These are phyloP conservation scores for Styela plicata DNA, from an alignment of 23 tunicate species.

Conservation along the genomic window DNA sequence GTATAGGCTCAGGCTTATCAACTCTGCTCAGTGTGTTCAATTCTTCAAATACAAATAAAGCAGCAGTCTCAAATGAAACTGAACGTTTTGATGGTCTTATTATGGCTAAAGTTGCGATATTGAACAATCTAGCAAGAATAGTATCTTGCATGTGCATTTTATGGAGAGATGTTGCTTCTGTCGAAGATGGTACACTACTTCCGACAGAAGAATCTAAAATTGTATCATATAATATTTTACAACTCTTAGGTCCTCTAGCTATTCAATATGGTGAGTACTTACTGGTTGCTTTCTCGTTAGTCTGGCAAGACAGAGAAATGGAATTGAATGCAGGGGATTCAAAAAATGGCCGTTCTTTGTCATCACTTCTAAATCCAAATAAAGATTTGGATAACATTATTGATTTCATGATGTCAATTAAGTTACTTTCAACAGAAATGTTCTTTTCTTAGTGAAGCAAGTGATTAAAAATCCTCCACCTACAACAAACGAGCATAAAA, in stretches of 20 bases:
- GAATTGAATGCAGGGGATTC: neutral
- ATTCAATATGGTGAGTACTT: conserved; percentile 86
- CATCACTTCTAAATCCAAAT: conserved; percentile 8
- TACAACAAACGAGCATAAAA: neutral
- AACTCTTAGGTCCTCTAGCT: conserved; percentile 72
- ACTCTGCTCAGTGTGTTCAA: conserved; percentile 67
- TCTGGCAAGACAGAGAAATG: conserved; percentile 55
- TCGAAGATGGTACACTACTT: neutral
- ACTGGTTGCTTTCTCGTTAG: conserved; percentile 62
- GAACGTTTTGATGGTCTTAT: conserved; percentile 28
- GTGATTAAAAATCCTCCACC: conserved; percentile 20
- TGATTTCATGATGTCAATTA: conserved; percentile 22
- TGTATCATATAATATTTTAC: conserved; percentile 56
- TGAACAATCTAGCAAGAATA: conserved; percentile 54
- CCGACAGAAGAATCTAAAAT: conserved; percentile 15
- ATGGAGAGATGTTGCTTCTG: conserved; percentile 41
- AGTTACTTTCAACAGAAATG: conserved; percentile 25
- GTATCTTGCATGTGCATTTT: conserved; percentile 49
- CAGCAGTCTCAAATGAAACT: conserved; percentile 11
- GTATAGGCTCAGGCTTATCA: conserved; percentile 38
- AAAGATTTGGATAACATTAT: conserved; percentile 2
- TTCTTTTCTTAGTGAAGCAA: conserved; percentile 30
- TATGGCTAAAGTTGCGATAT: conserved; percentile 36
- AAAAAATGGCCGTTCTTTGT: neutral
- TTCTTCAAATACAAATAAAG: conserved; percentile 28